These are phyloP conservation scores for Gobio occitaniae DNA, from an alignment of 2,797 vertebrate species.

Conservation along the genomic window DNA sequence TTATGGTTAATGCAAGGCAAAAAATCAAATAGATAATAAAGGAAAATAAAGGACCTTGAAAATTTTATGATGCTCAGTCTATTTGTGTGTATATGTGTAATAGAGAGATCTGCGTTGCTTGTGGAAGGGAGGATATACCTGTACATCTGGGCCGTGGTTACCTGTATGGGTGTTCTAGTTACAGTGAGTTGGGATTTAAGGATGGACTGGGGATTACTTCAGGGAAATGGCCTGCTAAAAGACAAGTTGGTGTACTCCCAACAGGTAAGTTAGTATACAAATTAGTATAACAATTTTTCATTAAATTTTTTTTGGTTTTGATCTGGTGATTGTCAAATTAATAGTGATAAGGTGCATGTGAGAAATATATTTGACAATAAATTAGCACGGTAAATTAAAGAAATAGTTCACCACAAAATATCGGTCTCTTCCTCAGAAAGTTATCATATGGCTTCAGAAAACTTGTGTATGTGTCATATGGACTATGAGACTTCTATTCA, in stretches of 20 bases:
- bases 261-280: constrained; percentile 72
- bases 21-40: too few species aligned
- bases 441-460: neutral
- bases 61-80: constrained; percentile 57
- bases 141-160: constrained; percentile 87
- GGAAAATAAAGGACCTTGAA: neutral
- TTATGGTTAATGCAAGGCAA: neutral
- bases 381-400: neutral
- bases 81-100: constrained; percentile 71
- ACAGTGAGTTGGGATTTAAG: constrained; percentile 89
- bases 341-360: too few species aligned
- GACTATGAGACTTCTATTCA: neutral
- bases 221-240: constrained; percentile 86
- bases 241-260: constrained; percentile 85
- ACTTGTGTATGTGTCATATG: neutral
- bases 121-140: constrained; percentile 76
- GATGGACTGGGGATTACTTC: constrained; percentile 90
- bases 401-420: neutral
- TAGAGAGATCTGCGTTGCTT: constrained; percentile 52
- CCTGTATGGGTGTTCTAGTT: constrained; percentile 83
- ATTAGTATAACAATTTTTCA: too few species aligned
- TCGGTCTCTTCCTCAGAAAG: neutral
- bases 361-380: too few species aligned
- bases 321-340: neutral
- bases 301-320: neutral